Base-by-base conservation (phyloP, 1,140 invertebrate species). In the Aradophagus sp. region DNA sequence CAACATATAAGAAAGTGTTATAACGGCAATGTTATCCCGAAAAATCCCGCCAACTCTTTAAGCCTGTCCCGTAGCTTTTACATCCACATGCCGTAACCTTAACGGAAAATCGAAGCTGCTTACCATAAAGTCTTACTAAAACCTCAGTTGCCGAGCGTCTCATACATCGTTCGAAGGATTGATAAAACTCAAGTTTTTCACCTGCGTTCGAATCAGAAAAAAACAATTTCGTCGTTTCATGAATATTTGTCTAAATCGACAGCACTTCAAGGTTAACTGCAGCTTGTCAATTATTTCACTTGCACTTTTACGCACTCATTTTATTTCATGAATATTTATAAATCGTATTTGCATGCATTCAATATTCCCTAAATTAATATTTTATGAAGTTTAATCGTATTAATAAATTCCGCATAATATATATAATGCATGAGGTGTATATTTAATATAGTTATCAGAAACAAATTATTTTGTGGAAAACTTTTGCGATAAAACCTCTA, bases 91-190 rank as follows among this genome's bases (percentile, higher is more conserved):
- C 55, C 58, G 63, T 68, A 68, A 73, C 63, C 63, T 73, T 68
- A 73, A 73, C 58, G 63, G 63, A 73, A 73, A 73, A 73, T 73
- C 70, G 63, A 73, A 73, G 52, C 70, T 73, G 63, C 70, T 73
- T 73, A 73, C 63, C 70, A 73, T 73, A 73, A 73, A 73, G 53
- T 68, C 63, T 63, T 26, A 34, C 70, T 68, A 63, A 55, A 73
- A 62, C 63, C 58, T 38, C 45, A 63, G 65, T 63, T 68, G 63
- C 63, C 63, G 59, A 63, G 63, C 63, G 70, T n/a, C 58, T 59
- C 70, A 59, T 68, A 61, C 63, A 47, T 74, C 58, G 41, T 62
- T 56, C 50, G 50, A 36, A 38, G 69, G 50, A 72, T 66, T 72
- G 69, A 72, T 67, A 73, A 73, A 73, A 45, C 42, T 44, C 23